Evolutionary conservation across 2,797 vertebrate genomes (phyloP), one percentile per base, ranked within the genome.

Genomic region (Cyprinodon diabolis): DNA sequence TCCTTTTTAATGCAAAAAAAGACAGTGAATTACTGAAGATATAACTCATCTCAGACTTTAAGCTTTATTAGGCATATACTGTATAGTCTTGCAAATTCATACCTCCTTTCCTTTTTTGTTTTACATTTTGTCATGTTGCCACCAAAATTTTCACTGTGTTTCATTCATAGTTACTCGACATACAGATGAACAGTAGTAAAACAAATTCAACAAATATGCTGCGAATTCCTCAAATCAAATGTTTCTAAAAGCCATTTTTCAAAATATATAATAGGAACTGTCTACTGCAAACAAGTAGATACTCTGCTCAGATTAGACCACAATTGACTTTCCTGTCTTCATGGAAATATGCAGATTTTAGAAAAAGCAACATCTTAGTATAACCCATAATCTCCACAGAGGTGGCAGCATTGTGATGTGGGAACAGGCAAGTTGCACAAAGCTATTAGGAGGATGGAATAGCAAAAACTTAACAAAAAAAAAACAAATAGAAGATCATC

Each of bases 21-120:
- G 69, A 72, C 49, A 75, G 54, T 77, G 40, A 43, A 43, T 76
- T 40, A 47, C 71, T 51, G 11, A 23, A 77, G 69, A 79, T 57
- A 63, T 54, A 51, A 25, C 43, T 78, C 66, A 55, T 58, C 60
- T 76, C 71, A 66, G 19, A 68, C 69, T 80, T 54, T 55, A 49
- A 69, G 69, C 25, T 57, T 12, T 35, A 58, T 15, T 49, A 3
- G 47, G 75, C 40, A 7, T 23, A n/a, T 8, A 47, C 2, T 23
- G 21, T 45, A 43, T 43, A 43, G 21, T 2, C 12, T 65, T 47
- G 12, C 40, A 65, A 65, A 54, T 47, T 47, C 12, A 45, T 45
- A 45, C 6, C 21, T 21, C 10, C 0, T n/a, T 1, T 2, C 23
- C 13, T 14, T 69, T 37, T 69, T 35, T 17, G 57, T 15, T 55